Evolutionary conservation across 1,140 invertebrate genomes (phyloP), one percentile per base, ranked within the genome.

Genomic region (Trissolcus basalis): DNA sequence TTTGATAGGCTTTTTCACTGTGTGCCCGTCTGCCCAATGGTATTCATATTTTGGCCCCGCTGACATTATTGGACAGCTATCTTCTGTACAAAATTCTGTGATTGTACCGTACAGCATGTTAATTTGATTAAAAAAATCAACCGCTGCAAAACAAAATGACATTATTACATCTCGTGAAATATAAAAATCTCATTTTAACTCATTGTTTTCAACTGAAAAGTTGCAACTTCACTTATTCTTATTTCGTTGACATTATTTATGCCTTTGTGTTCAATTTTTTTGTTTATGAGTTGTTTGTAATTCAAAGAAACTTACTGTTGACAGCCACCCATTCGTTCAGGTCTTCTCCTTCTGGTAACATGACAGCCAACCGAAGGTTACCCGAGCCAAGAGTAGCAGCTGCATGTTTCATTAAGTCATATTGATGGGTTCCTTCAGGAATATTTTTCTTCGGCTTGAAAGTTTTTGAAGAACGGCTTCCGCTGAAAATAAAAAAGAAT

Each of bases 21-120:
- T 98, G 80, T 97, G 94, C 10, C 97, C 98, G 90, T 99, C 98
- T 4, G 98, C 98, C 98, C 98, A 99, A 88, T 99, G 98, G 87
- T 99, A 99, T 89, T 99, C 98, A 85, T 99, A 99, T 88, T 99
- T 99, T 55, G 97, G 97, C 33, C 98, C 98, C 32, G 95, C 95
- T 16, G 95, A 96, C 98, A 99, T 99, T 60, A 99, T 97, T 11
- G 97, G 93, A 90, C 98, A 99, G 73, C 94, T 96, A 77, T 99
- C 96, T 87, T 98, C 97, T 0, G 97, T 98, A 88, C 98, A 99
- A 89, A 98, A 99, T 87, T 99, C 98, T 19, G 98, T 99, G 81
- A 99, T 98, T 9, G 98, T 99, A 4, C 98, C 98, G 85, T 99
- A 99, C 45, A 99, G 89, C 98, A 99, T 99, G 87, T 99, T 99